Evolutionary conservation across 2,113 vertebrate genomes (phyloP), one percentile per base, ranked within the genome.

Genomic region (Rhizomys pruinosus): DNA sequence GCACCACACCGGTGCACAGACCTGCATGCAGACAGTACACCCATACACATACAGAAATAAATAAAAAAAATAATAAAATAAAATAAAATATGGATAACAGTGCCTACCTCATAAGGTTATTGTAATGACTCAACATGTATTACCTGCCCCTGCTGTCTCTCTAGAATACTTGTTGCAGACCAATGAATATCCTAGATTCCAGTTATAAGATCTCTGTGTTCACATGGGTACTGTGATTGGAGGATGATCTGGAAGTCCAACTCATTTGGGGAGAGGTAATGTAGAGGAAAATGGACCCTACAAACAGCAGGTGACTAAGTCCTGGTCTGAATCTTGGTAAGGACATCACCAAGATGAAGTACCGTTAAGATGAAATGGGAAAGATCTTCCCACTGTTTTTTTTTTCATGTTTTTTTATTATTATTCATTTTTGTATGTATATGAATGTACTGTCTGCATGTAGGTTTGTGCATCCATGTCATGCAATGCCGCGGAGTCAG

Each of bases 231-330:
- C 22, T 47, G 52, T 59, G 57, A 37, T 47, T 27, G 7, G 2
- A 34, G 82, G 44, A 32, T 78, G 11, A 57, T 55, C 39, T 86
- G 63, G 27, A 93, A 57, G 3, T 81, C 84, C n/a, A 91, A 47
- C 69, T 90, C 69, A 19, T 55, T 87, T 66, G 6, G 2, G 37
- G 42, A 27, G 16, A 74, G 11, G 25, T 44, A 29, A 55, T 39
- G 19, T 79, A 77, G 37, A 22, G 16, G 11, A 85, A 55, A 64
- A 63, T 8, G 20, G 42, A 44, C 25, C 1, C 23, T 55, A 42
- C 2, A 57, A 90, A 69, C 22, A 25, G 27, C 44, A 57, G 77
- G 29, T 81, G 20, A 29, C 23, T 25, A 37, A 64, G 9, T 39
- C 80, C 47, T 27, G 17, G 61, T 82, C 13, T 34, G 82, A 93